Base-by-base conservation (phyloP, 1,140 invertebrate genomes). In the Drosophila triauraria region DNA sequence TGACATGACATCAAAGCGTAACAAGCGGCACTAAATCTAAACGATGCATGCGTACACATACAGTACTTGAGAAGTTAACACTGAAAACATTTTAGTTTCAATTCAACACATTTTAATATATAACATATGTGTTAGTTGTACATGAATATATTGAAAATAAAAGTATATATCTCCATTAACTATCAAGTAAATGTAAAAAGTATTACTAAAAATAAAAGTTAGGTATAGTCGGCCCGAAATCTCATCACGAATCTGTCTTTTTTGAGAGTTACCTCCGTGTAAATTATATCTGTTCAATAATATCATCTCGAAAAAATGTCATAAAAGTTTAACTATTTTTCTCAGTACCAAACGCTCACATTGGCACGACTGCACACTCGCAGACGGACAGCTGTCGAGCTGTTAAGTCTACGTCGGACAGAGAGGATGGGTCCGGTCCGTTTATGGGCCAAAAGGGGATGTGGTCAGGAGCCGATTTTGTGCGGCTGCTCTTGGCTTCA, bases 1-100 rank as follows among this genome's bases (percentile, higher is more conserved):
- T 90, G 85, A 77, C 78, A 75, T 62, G 59, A 77, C 85, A 90
- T 90, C 85, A 90, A 90, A 90, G 79, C 85, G 74, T 85, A 90
- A 90, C 85, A 90, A 90, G 85, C 85, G 81, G 81, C 85, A 90
- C 85, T 90, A 90, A 90, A 90, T 90, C 85, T 90, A 90, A 90
- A 82, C 78, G 85, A 79, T 82, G 71, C 70, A 78, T 76, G 75
- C 43, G 32, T 30, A 71, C 53, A 78, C 40, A 53, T 25, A 43
- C 51, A 71, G 35, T 56, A 25, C 63, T 35, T 17, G 40, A 47
- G 25, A 23, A 15, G 48, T 15, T 30, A 2, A 30, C 40, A 68
- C 63, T 47, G 20, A 17, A 42, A 63, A 3, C 0, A 42, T 2
- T 40, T 42, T 9, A 2, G 40, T n/a, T 42, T 42, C 15, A n/a